A percentile compares a stretch with the other conserved stretches of the same genome.
These are phyloP conservation scores for Chondrilla cf. caribensis DNA, from an alignment of 37 sponge, comb jelly and placozoan species.

Conservation along the genomic window DNA sequence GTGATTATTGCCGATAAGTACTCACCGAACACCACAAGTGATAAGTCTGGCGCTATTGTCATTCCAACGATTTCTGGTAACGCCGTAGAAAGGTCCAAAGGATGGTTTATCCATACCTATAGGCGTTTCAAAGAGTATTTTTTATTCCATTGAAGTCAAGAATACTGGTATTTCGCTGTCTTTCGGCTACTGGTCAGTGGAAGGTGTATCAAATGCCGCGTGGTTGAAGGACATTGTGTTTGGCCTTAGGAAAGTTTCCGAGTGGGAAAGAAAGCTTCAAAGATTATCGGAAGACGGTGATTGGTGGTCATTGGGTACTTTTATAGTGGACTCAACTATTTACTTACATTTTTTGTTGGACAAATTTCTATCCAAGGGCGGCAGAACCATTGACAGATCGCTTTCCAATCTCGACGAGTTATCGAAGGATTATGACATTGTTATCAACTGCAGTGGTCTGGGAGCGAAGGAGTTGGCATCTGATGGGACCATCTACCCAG, in stretches of 20 bases:
- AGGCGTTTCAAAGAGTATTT: background rate
- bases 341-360: slow-evolving; percentile 44
- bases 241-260: background rate
- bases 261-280: background rate
- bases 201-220: no score
- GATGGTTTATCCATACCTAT: background rate
- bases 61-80: no score
- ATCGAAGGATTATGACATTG: slow-evolving; percentile 26
- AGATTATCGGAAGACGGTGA: background rate
- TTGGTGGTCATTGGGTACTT: slow-evolving; percentile 8
- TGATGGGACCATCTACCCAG: slow-evolving; percentile 32
- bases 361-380: background rate
- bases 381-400: background rate
- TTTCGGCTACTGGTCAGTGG: background rate
- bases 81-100: background rate
- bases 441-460: slow-evolving; percentile 61
- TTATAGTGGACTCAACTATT: background rate
- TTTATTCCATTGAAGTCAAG: background rate
- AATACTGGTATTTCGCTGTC: background rate
- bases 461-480: slow-evolving; percentile 29
- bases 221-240: no score
- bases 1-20: slow-evolving; percentile 25
- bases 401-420: background rate
- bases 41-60: slow-evolving; percentile 28
- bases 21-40: slow-evolving; percentile 36